phyloP scores from a whole-genome alignment of 2,113 vertebrate genomes.

The Etia nguti region DNA sequence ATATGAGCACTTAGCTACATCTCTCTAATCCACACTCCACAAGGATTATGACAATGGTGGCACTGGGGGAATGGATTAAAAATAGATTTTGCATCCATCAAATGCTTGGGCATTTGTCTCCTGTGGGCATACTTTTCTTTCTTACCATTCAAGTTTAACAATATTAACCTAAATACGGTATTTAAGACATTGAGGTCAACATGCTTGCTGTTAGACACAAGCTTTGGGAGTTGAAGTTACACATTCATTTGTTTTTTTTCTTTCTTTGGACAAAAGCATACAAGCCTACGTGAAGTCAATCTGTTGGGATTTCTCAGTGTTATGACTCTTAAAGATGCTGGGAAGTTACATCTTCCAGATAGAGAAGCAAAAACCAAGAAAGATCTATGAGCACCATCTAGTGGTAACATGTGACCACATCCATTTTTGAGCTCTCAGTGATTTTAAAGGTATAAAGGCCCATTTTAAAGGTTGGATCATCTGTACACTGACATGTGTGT shows the following conservation, averaged over 20 bases:
- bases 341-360: background rate
- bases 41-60: slow-evolving; percentile 71
- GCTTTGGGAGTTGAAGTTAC: background rate
- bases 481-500: background rate
- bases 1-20: slow-evolving; percentile 62
- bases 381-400: slow-evolving; percentile 62
- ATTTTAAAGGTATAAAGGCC: background rate
- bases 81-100: slow-evolving; percentile 61
- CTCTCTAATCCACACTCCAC: slow-evolving; percentile 69
- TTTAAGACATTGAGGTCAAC: background rate
- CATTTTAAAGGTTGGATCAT: background rate
- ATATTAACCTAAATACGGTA: slow-evolving; percentile 6
- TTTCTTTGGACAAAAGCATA: background rate
- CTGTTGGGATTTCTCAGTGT: background rate
- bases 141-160: slow-evolving; percentile 24
- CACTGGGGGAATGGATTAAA: slow-evolving; percentile 59
- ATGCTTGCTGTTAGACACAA: background rate
- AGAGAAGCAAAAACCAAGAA: background rate
- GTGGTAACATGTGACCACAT: slow-evolving; percentile 30
- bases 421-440: background rate
- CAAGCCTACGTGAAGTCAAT: background rate
- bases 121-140: background rate
- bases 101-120: slow-evolving; percentile 39
- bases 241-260: background rate
- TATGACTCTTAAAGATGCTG: background rate